Conservation (phyloP, 2,797 vertebrate species). For the Semotilus atromaculatus region DNA sequence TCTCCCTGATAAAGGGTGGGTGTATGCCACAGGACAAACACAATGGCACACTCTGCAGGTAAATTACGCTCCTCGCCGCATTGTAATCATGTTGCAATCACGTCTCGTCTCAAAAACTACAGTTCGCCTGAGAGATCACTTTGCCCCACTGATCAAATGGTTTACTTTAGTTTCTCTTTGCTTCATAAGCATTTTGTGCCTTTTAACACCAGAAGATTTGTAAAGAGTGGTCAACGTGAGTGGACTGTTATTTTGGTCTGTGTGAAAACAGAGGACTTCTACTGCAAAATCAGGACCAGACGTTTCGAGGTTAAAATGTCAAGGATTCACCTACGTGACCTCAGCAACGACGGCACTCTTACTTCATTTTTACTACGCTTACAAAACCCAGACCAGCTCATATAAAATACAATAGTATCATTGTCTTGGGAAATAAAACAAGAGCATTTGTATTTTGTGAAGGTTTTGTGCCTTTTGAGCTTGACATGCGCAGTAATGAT, state of each 20-base stretch:
- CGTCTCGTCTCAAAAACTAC: constrained; percentile 19
- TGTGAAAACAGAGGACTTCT: background rate
- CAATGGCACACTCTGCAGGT: constrained; percentile 54
- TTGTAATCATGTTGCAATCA: constrained; percentile 61
- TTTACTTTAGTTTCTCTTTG: background rate
- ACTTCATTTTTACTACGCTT: background rate
- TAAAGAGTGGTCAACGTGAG: background rate
- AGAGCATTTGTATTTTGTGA: constrained; percentile 40
- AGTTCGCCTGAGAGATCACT: constrained; percentile 38
- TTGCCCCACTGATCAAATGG: background rate
- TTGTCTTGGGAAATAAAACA: constrained; percentile 41
- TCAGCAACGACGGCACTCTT: background rate
- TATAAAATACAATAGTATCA: constrained; percentile 8
- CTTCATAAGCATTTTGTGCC: background rate
- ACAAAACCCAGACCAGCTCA: constrained; percentile 16
- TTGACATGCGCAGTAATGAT: constrained; percentile 18
- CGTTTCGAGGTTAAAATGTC: constrained; percentile 19
- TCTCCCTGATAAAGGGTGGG: constrained; percentile 56
- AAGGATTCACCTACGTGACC: background rate
- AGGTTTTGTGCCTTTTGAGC: constrained; percentile 39
- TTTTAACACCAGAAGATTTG: background rate
- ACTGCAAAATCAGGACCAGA: constrained; percentile 43
- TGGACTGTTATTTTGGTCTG: background rate
- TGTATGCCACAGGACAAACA: constrained; percentile 54
- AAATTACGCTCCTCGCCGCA: constrained; percentile 52